Base-by-base conservation (phyloP, 1,140 invertebrate species). In the Asbolus verrucosus region DNA sequence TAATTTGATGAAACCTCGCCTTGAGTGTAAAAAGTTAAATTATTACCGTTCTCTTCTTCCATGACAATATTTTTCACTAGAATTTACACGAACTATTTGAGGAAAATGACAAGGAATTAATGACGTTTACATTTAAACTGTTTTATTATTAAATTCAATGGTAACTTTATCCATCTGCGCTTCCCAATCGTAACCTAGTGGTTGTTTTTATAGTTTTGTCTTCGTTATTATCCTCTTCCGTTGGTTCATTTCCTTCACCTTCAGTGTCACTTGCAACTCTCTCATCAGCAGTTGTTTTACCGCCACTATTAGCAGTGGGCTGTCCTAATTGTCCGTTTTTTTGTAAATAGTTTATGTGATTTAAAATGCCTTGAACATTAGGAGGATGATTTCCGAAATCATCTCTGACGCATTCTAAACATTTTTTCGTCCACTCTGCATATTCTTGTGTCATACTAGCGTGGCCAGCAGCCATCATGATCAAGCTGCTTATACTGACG, bases 311-410 rank as follows among this genome's bases (percentile, higher is more conserved):
- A n/a, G n/a, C n/a, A n/a, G n/a, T n/a, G n/a, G n/a, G n/a, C n/a
- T 8, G 24, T 8, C 24, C 24, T 27, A 8, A 27, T 8, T 3
- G 24, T 27, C 8, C 24, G n/a, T n/a, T 5, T 30, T 30, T 30
- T 1, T 46, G 4, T 19, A 54, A 13, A 4, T 2, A 27, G n/a
- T 27, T 54, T 3, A 71, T 60, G 31, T 71, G 43, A 18, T 66
- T 60, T 21, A 71, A 19, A 46, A 71, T 66, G 19, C 69, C 69
- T 41, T 66, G 33, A 8, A 71, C 46, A 24, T 71, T 71, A 9
- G 63, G 62, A 8, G 69, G 69, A 19, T 66, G 38, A n/a, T 43
- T 21, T 0, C 63, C 69, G 16, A 65, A 38, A 3, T 71, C 69
- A 18, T 71, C 69, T 66, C 21, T 71, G 16, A 71, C 67, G 8